Conservation (phyloP, 2,888 invertebrate genomes). For the Artemia sinica region DNA sequence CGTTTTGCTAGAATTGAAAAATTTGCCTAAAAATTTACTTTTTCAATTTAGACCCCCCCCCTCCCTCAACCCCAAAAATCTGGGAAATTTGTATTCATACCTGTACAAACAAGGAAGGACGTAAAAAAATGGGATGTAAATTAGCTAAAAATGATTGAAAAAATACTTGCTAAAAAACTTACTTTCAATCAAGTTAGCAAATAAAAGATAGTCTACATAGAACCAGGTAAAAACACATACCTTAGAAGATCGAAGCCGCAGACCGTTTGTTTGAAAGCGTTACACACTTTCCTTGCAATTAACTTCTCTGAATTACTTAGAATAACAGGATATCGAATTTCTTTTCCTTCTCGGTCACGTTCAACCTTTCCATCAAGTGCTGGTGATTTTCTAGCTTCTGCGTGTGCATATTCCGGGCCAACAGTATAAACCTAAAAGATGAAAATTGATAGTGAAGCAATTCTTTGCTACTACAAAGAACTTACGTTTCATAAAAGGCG, state of each 20-base stretch:
- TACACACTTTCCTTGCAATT: conserved; percentile 89
- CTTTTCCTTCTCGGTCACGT: conserved; percentile 89
- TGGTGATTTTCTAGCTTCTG: conserved; percentile 95
- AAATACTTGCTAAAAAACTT: too few species aligned
- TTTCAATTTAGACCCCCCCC: too few species aligned
- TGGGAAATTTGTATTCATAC: too few species aligned
- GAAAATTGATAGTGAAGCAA: conserved; percentile 13
- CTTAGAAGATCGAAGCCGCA: conserved; percentile 94
- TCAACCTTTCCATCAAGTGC: conserved; percentile 97
- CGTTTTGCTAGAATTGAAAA: too few species aligned
- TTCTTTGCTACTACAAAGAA: neutral
- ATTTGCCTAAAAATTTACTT: too few species aligned
- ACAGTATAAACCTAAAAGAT: conserved; percentile 77
- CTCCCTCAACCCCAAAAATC: too few species aligned
- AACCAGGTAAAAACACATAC: conserved; percentile 31
- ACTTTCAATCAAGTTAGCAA: too few species aligned
- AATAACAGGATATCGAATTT: conserved; percentile 96
- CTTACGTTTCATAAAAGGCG: neutral
- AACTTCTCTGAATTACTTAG: conserved; percentile 90
- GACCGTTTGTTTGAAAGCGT: conserved; percentile 92
- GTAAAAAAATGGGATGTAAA: neutral
- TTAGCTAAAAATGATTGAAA: too few species aligned
- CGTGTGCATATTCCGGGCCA: conserved; percentile 97
- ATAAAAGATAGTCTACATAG: too few species aligned
- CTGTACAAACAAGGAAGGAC: neutral